phyloP scores from a whole-genome alignment of 2,113 vertebrate species.

The Perca flavescens region DNA sequence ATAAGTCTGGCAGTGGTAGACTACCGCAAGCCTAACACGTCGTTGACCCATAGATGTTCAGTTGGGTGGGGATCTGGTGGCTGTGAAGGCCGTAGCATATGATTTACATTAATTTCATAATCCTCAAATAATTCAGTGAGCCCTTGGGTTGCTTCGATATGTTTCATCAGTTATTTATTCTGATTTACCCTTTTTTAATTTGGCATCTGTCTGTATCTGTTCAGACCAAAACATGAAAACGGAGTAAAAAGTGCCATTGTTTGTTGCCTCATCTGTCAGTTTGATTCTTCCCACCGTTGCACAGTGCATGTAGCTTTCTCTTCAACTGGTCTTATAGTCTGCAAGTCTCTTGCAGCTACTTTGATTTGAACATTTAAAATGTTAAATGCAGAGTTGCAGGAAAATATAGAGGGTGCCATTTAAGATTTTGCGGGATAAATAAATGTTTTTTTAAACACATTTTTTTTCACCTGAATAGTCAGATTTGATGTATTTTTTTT shows the following conservation, averaged over 20 bases:
- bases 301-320: background rate
- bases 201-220: background rate
- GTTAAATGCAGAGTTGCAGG: background rate
- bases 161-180: background rate
- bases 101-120: background rate
- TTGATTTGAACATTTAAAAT: background rate
- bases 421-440: background rate
- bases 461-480: background rate
- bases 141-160: background rate
- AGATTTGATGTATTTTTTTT: background rate
- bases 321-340: background rate
- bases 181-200: background rate
- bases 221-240: background rate
- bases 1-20: too few species aligned
- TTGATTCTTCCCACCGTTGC: background rate
- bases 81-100: background rate
- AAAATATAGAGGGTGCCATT: background rate
- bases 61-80: background rate
- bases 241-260: background rate
- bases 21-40: too few species aligned
- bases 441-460: background rate
- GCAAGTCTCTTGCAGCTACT: background rate
- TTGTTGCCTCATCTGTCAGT: background rate
- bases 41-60: background rate
- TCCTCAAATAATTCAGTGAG: background rate